A percentile compares a stretch with the other conserved stretches of the same genome.
These are phyloP conservation scores for Polydrusus cervinus DNA, from an alignment of 2,888 invertebrate species.

Conservation along the genomic window DNA sequence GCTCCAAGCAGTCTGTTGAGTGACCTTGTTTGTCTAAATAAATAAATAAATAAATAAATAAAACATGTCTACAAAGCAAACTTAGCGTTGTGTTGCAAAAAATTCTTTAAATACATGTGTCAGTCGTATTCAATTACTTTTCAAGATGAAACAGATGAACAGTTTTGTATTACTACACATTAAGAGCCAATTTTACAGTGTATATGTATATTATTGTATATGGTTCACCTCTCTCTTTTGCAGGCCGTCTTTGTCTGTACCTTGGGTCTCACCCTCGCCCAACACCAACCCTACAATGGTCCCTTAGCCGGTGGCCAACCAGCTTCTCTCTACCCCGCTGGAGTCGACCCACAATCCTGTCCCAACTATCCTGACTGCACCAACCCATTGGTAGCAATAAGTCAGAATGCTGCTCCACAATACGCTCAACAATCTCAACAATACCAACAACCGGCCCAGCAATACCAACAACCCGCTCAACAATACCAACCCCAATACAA, in stretches of 20 bases:
- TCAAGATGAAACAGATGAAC: too few species aligned
- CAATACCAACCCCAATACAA: slow-evolving; percentile 55
- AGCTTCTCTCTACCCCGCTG: slow-evolving; percentile 64
- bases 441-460: slow-evolving; percentile 49
- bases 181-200: too few species aligned
- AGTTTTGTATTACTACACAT: too few species aligned
- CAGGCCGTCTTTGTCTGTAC: slow-evolving; percentile 53
- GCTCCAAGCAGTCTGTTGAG: too few species aligned
- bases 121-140: too few species aligned
- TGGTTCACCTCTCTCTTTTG: not conserved
- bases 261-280: slow-evolving; percentile 42
- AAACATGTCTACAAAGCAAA: too few species aligned
- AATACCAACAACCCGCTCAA: slow-evolving; percentile 46
- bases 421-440: slow-evolving; percentile 49
- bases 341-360: slow-evolving; percentile 64
- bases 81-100: too few species aligned
- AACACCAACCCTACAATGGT: slow-evolving; percentile 57
- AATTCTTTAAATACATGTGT: too few species aligned
- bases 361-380: slow-evolving; percentile 66
- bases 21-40: too few species aligned
- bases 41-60: too few species aligned
- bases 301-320: slow-evolving; percentile 65
- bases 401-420: slow-evolving; percentile 49
- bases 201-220: too few species aligned
- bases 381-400: slow-evolving; percentile 63